phyloP scores from a whole-genome alignment of 2,888 invertebrate species.

The Cerastis rubricosa region DNA sequence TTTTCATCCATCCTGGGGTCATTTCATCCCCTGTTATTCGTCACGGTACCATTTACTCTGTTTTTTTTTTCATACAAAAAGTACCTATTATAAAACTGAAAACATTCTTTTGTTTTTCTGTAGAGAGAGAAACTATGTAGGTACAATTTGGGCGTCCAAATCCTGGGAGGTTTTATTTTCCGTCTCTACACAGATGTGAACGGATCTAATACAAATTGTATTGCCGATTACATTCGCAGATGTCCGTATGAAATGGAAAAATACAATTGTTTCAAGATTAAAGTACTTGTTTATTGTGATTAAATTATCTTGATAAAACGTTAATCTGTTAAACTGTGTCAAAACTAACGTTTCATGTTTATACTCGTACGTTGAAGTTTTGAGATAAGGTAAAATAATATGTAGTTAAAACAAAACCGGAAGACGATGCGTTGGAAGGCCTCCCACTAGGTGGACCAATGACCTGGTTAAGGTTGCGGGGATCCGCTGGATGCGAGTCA shows the following conservation, averaged over 20 bases:
- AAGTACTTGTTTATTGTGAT: not conserved
- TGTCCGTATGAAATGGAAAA: constrained; percentile 29
- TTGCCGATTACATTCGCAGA: constrained; percentile 16
- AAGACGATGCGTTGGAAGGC: no score
- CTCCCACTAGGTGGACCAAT: no score
- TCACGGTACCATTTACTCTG: no score
- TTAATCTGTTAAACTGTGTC: not conserved
- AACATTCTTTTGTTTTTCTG: constrained; percentile 12
- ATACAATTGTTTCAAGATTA: not conserved
- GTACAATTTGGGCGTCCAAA: constrained; percentile 3
- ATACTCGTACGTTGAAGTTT: not conserved
- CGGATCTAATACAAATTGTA: constrained; percentile 27
- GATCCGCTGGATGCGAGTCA: no score
- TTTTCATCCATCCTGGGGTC: no score
- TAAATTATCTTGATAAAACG: constrained; percentile 9
- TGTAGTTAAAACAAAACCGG: no score
- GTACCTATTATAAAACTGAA: not conserved
- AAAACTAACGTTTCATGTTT: not conserved
- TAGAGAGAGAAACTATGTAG: not conserved
- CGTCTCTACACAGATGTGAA: constrained; percentile 25
- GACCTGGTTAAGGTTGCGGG: no score
- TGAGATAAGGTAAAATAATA: not conserved
- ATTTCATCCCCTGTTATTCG: no score
- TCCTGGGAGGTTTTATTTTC: constrained; percentile 19
- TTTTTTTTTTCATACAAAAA: no score